Base-by-base conservation (phyloP, 2,797 vertebrate genomes). In the Dicrostonyx torquatus region DNA sequence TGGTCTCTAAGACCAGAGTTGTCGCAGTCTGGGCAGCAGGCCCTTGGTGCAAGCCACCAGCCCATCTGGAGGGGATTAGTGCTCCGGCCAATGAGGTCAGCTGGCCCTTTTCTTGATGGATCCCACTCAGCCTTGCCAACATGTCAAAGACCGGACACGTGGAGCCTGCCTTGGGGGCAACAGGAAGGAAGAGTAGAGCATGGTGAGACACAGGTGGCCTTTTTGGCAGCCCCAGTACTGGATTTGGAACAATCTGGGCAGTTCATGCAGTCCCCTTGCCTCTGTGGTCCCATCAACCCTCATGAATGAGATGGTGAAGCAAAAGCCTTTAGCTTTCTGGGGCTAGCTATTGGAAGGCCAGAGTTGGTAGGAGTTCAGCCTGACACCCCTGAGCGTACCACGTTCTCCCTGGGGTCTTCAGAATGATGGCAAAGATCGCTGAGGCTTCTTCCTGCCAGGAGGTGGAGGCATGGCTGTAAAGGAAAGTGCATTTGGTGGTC, bases 11-110 rank as follows among this genome's bases (percentile, higher is more conserved):
- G 77, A 94, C 70, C n/a, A 4, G 55, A 37, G 50, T 94, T 86
- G 77, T 92, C 80, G 76, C 62, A 89, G 64, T 87, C 86, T 75
- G 94, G 95, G 88, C 88, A 96, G 87, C 89, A 53, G 82, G 86
- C 90, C 87, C 89, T 96, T 13, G 1, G 88, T 92, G 77, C 84
- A 79, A 76, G 95, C 94, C 93, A 95, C 91, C 72, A 0, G 95
- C 95, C 94, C 95, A 96, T 97, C 95, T 97, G 97, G 95, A 96
- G 93, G 94, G 96, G 96, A 97, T 97, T 97, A 96, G 78, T 76
- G 29, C 90, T 92, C 82, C 0, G 17, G 97, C 94, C 97, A 97
- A 94, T 58, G 78, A 97, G 94, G 96, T 96, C 94, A 94, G 91
- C 91, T 95, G 91, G 92, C 75, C 80, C 58, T 43, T 95, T 97